phyloP scores from a whole-genome alignment of 2,113 vertebrate species.

The Lampris incognitus region DNA sequence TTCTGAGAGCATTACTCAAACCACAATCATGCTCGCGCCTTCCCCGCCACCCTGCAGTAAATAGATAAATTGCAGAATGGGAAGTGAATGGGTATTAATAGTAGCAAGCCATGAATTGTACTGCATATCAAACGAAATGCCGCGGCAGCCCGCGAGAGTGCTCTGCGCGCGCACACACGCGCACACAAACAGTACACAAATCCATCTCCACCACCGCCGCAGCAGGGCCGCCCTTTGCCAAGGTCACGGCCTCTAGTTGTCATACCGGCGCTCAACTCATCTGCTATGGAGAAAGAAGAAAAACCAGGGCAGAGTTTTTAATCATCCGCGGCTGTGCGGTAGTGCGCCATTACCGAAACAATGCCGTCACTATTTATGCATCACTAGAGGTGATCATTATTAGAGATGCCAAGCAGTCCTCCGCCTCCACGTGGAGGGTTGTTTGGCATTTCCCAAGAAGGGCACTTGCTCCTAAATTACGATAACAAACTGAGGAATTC shows the following conservation, averaged over 20 bases:
- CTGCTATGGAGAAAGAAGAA: slow-evolving; percentile 1
- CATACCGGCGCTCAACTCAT: slow-evolving; percentile 36
- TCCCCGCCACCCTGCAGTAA: slow-evolving; percentile 52
- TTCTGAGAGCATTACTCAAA: slow-evolving; percentile 61
- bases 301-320: slow-evolving; percentile 43
- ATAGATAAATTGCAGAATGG: slow-evolving; percentile 66
- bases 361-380: slow-evolving; percentile 29
- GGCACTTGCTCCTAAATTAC: no score
- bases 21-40: slow-evolving; percentile 52
- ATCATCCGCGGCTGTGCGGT: slow-evolving; percentile 39
- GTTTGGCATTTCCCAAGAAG: no score
- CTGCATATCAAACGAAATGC: slow-evolving; percentile 47
- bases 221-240: slow-evolving; percentile 47
- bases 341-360: slow-evolving; percentile 42
- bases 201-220: background rate
- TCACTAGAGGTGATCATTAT: background rate
- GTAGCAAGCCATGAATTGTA: slow-evolving; percentile 48
- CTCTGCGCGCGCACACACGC: slow-evolving; percentile 26
- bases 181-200: background rate
- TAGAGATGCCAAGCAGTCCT: no score
- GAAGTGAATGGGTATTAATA: slow-evolving; percentile 65
- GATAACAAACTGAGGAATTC: background rate
- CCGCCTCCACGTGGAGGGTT: no score
- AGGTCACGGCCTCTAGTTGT: slow-evolving; percentile 63
- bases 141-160: slow-evolving; percentile 15